A percentile compares a stretch with the other conserved stretches of the same genome.
Conservation (phyloP, 2,888 invertebrate species). For the Lysandra bellargus region DNA sequence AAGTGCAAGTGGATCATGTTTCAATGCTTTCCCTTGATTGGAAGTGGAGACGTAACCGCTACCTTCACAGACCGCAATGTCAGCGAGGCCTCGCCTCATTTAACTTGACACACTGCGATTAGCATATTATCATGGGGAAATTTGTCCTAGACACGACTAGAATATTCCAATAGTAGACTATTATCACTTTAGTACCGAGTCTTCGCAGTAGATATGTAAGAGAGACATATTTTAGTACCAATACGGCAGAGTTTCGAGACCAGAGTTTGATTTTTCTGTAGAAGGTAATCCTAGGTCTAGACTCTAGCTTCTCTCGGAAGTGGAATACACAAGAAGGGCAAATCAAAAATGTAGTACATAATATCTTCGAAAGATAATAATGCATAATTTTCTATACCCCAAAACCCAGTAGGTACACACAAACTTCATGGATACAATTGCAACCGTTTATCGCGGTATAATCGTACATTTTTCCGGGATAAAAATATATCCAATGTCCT, state of each 20-base stretch:
- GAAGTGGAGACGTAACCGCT: slow-evolving; percentile 10
- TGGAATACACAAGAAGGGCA: too few relatives aligned
- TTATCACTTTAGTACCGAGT: not conserved
- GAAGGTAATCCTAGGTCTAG: too few relatives aligned
- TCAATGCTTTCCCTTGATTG: slow-evolving; percentile 16
- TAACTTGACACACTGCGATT: slow-evolving; percentile 22
- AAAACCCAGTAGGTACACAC: too few relatives aligned
- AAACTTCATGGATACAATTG: not conserved
- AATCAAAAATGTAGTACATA: too few relatives aligned
- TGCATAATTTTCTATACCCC: too few relatives aligned
- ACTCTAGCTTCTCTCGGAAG: too few relatives aligned
- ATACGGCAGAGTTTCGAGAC: not conserved
- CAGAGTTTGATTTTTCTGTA: too few relatives aligned
- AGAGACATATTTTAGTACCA: not conserved
- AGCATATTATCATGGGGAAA: slow-evolving; percentile 12
- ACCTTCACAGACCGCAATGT: slow-evolving; percentile 22
- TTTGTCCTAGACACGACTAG: slow-evolving; percentile 1
- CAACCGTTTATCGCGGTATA: not conserved
- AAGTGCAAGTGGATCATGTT: not conserved
- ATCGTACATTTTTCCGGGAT: too few relatives aligned
- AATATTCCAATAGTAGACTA: not conserved
- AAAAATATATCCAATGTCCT: too few relatives aligned
- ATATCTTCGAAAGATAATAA: too few relatives aligned
- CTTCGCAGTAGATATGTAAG: not conserved
- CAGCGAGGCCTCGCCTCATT: slow-evolving; percentile 15